phyloP scores from a whole-genome alignment of 2,113 vertebrate genomes.

The Machaerirhynchus nigripectus region DNA sequence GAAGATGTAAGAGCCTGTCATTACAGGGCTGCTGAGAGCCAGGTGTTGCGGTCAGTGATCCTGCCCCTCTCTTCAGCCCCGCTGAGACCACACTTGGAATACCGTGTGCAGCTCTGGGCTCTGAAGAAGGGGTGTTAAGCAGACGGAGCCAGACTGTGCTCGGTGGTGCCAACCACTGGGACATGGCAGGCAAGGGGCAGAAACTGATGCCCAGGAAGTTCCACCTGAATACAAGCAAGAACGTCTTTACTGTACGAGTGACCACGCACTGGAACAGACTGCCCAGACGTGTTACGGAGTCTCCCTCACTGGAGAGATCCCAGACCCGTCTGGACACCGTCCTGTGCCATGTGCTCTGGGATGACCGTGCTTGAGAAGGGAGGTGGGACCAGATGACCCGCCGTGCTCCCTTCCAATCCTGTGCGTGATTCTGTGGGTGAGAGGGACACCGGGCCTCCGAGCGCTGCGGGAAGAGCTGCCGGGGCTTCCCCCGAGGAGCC shows the following conservation, averaged over 20 bases:
- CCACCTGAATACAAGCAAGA: not conserved
- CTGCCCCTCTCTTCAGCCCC: not conserved
- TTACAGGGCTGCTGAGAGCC: not conserved
- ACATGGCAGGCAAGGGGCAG: too few species aligned
- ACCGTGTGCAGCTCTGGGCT: not conserved
- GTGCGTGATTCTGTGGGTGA: rapidly evolving
- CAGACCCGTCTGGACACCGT: rapidly evolving
- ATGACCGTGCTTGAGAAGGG: not conserved
- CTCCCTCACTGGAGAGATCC: rapidly evolving
- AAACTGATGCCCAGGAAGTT: too few species aligned
- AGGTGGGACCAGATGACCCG: not conserved
- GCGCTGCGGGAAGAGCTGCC: not conserved
- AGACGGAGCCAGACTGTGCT: not conserved
- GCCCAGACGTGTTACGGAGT: rapidly evolving
- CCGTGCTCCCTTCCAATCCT: rapidly evolving
- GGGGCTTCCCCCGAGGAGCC: too few species aligned
- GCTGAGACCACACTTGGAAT: rapidly evolving
- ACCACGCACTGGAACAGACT: rapidly evolving
- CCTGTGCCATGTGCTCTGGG: rapidly evolving
- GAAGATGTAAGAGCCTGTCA: not conserved
- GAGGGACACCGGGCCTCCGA: not conserved
- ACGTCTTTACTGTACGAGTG: too few species aligned
- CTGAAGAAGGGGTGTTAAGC: not conserved
- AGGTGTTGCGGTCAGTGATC: rapidly evolving
- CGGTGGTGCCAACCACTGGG: rapidly evolving